These are phyloP conservation scores for Macaria liturata DNA, from an alignment of 2,888 invertebrate genomes.

Conservation along the genomic window DNA sequence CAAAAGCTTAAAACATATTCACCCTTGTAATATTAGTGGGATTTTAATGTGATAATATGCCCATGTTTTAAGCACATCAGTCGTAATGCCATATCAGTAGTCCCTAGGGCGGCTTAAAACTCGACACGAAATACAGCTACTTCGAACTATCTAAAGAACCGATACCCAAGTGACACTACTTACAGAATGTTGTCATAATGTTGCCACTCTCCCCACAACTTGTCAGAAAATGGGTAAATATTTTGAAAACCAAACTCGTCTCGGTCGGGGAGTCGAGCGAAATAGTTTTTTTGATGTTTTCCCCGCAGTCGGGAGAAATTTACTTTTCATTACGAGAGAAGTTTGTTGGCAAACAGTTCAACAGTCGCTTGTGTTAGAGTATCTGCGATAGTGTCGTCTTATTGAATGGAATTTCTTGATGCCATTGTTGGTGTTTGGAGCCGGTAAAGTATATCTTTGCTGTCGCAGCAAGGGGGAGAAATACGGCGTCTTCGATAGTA, in stretches of 20 bases:
- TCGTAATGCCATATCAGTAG: too few relatives aligned
- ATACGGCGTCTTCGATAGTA: background rate
- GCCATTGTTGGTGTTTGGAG: slow-evolving; percentile 13
- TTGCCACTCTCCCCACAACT: slow-evolving; percentile 11
- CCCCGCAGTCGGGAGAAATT: slow-evolving; percentile 58
- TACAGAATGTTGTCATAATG: background rate
- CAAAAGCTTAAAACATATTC: too few relatives aligned
- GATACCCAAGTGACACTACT: too few relatives aligned
- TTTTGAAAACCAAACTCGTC: slow-evolving; percentile 57
- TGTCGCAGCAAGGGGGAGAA: slow-evolving; percentile 5
- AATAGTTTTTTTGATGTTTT: slow-evolving; percentile 73
- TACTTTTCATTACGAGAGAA: slow-evolving; percentile 77
- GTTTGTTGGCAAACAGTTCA: slow-evolving; percentile 72
- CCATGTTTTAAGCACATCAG: too few relatives aligned
- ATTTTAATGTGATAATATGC: too few relatives aligned
- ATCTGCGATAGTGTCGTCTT: slow-evolving; percentile 20
- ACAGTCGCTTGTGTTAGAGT: slow-evolving; percentile 45
- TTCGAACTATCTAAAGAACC: too few relatives aligned
- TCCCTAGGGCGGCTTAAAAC: too few relatives aligned
- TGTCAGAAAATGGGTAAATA: slow-evolving; percentile 59
- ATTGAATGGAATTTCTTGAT: slow-evolving; percentile 19
- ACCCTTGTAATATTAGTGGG: too few relatives aligned
- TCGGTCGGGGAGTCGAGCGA: slow-evolving; percentile 48
- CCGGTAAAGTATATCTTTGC: slow-evolving; percentile 9
- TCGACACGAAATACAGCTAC: too few relatives aligned